Base-by-base conservation (phyloP, 2,113 vertebrate genomes). In the Paramormyrops kingsleyae region DNA sequence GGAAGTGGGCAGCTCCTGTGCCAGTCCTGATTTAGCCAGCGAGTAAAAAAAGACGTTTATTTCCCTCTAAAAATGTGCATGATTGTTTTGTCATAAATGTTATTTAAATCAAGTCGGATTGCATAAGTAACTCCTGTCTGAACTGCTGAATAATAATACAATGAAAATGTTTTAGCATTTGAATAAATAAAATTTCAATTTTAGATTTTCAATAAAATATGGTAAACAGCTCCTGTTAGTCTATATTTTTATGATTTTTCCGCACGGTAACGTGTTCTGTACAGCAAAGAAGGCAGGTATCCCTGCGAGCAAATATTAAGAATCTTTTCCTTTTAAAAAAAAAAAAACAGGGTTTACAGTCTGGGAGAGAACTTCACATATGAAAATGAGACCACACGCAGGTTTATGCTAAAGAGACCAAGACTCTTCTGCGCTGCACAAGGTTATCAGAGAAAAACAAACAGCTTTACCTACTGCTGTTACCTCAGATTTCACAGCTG, bases 151-250 rank as follows among this genome's bases (percentile, higher is more conserved):
- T 93, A 93, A 92, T 87, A 89, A 93, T 91, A 95, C 94, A 94
- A 95, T 94, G 91, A 94, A 96, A 92, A 97, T 96, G 93, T 94
- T 95, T 80, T 96, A 94, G 93, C 95, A 97, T 98, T 96, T 95
- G 94, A 96, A 97, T 97, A 97, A 97, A 96, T 93, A 91, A 94
- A 97, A 97, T 98, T 96, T 97, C 95, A 97, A 97, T 97, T 95
- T 95, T 96, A 94, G 96, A 97, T 95, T 94, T 95, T 96, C 97
- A 95, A 97, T 98, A 97, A 97, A 97, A 97, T 98, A 98, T 98
- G 97, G 93, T 97, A 98, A 98, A 94, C 93, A 96, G 95, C 91
- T 93, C 93, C 93, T 92, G 94, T 96, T 97, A 94, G 95, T 96
- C 97, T 96, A 97, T 97, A 97, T 97, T 97, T 97, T 96, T 96